Conservation (phyloP, 2,113 vertebrate genomes). For the Mesocricetus auratus region DNA sequence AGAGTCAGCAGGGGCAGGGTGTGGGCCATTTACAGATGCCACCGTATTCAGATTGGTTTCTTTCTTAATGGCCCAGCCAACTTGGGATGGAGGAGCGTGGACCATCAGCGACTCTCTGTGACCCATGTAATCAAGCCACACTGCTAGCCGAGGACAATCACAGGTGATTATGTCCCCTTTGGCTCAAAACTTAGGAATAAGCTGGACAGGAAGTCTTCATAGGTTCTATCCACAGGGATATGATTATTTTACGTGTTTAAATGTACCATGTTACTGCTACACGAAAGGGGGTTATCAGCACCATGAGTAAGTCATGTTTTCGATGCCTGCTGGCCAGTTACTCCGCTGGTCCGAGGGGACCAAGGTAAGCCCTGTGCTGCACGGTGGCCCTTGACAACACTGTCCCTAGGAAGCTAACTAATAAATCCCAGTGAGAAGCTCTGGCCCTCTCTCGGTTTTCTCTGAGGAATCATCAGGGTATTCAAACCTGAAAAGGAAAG, state of each 20-base stretch:
- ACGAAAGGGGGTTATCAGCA: slow-evolving; percentile 71
- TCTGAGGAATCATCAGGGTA: background rate
- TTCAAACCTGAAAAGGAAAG: background rate
- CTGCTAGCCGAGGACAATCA: rapidly evolving
- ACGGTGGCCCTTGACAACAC: background rate
- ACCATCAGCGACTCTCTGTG: rapidly evolving
- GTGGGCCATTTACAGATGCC: background rate
- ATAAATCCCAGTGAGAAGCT: background rate
- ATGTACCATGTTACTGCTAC: slow-evolving; percentile 65
- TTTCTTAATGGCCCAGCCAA: background rate
- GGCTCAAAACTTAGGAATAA: slow-evolving; percentile 49
- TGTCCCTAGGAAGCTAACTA: slow-evolving; percentile 39
- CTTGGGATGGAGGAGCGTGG: background rate
- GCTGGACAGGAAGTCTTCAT: slow-evolving; percentile 30
- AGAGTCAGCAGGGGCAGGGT: slow-evolving; percentile 46
- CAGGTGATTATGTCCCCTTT: background rate
- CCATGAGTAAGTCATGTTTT: slow-evolving; percentile 47
- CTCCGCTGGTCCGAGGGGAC: slow-evolving; percentile 66
- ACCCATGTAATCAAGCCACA: rapidly evolving
- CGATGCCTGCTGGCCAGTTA: slow-evolving; percentile 38
- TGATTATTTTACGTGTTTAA: slow-evolving; percentile 59
- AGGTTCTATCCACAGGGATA: slow-evolving; percentile 55
- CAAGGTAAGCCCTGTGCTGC: slow-evolving; percentile 51
- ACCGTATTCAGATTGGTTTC: slow-evolving; percentile 34
- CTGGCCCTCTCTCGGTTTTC: background rate